Percentiles rank a stretch among this genome's conserved stretches.
These are phyloP conservation scores for Netelia fuscicornis DNA, from an alignment of 2,888 invertebrate species.

Conservation along the genomic window DNA sequence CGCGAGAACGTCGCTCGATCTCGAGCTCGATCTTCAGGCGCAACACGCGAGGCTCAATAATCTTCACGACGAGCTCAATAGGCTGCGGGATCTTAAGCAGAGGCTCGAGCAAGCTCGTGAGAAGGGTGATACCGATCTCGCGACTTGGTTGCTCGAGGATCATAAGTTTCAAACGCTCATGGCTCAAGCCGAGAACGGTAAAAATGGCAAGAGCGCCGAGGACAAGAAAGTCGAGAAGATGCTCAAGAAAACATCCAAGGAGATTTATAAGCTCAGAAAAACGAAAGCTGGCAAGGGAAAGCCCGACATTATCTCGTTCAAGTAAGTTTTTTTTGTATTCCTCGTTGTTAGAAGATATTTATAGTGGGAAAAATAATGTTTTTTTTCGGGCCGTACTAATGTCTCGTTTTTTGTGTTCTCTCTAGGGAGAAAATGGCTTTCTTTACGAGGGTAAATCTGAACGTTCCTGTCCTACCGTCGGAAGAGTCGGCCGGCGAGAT, in stretches of 20 bases:
- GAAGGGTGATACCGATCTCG: constrained; percentile 92
- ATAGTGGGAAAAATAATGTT: constrained; percentile 27
- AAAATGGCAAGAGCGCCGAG: constrained; percentile 86
- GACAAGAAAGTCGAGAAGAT: constrained; percentile 92
- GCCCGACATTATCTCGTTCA: constrained; percentile 96
- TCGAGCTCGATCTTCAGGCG: constrained; percentile 96
- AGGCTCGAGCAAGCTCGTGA: constrained; percentile 93
- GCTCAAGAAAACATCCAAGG: constrained; percentile 94
- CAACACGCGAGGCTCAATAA: constrained; percentile 94
- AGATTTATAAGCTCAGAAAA: constrained; percentile 95
- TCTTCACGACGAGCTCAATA: constrained; percentile 93
- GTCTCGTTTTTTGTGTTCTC: constrained; percentile 18
- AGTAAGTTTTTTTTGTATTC: constrained; percentile 87
- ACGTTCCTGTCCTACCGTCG: constrained; percentile 91
- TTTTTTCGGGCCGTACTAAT: constrained; percentile 24
- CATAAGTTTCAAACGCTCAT: constrained; percentile 92
- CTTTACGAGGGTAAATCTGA: constrained; percentile 93
- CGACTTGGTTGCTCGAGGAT: constrained; percentile 95
- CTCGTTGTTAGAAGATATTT: constrained; percentile 1
- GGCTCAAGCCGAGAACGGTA: constrained; percentile 86
- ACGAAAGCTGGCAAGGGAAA: constrained; percentile 94
- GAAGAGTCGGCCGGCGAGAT: constrained; percentile 85
- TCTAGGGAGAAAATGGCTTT: constrained; percentile 98
- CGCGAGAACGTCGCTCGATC: constrained; percentile 94
- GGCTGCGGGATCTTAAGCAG: constrained; percentile 93